phyloP scores from a whole-genome alignment of 2,797 vertebrate species.

The Sus cebifrons region DNA sequence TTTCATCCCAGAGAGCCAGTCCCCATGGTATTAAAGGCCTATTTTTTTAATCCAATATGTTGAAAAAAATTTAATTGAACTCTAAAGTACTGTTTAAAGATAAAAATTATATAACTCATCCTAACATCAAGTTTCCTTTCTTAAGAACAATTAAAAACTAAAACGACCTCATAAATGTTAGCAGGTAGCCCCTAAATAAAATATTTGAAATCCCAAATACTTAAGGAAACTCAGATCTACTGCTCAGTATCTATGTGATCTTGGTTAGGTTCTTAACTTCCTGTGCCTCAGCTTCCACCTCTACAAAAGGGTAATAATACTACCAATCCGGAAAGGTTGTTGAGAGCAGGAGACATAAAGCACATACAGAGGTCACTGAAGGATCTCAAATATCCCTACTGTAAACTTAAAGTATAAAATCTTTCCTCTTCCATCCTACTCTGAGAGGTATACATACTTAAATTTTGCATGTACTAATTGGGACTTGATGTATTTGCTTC shows the following conservation, averaged over 20 bases:
- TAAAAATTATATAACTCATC: background rate
- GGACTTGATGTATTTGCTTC: background rate
- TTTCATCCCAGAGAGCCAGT: background rate
- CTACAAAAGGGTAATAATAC: background rate
- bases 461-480: background rate
- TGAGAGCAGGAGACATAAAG: background rate
- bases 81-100: background rate
- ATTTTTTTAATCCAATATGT: background rate
- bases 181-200: background rate
- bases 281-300: background rate
- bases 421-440: background rate
- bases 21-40: background rate
- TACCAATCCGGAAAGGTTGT: background rate
- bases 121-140: background rate
- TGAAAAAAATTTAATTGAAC: background rate
- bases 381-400: background rate
- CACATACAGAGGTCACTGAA: background rate
- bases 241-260: background rate
- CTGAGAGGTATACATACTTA: background rate
- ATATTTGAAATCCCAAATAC: background rate
- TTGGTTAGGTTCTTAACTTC: background rate
- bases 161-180: constrained; percentile 1
- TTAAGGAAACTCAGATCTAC: background rate
- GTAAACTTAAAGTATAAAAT: background rate
- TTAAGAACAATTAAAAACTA: background rate